Evolutionary conservation across 64 coral and sea anemone genomes (phyloP).

Genomic region (Cladopsammia gracilis): DNA sequence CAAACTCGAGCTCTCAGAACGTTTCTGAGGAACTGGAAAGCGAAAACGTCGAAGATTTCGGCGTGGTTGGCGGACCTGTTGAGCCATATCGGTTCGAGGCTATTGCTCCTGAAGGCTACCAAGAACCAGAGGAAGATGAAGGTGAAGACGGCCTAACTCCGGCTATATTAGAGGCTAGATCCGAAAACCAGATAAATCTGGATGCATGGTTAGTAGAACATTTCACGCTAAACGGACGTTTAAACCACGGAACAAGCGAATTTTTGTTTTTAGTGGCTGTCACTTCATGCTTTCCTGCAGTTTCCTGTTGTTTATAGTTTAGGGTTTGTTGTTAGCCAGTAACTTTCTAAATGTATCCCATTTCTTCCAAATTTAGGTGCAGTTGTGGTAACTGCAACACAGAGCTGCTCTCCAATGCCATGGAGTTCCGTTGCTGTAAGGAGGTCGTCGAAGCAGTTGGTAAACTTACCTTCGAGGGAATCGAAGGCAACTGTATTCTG

Average conservation of each 20-base stretch:
- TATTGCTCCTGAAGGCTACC: background rate
- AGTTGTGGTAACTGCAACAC: too few relatives aligned
- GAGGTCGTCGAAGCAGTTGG: too few relatives aligned
- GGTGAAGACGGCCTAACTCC: slow-evolving; percentile 18
- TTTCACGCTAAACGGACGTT: background rate
- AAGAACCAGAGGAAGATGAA: background rate
- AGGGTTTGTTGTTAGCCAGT: too few relatives aligned
- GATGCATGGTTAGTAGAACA: slow-evolving; percentile 8
- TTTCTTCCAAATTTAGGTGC: too few relatives aligned
- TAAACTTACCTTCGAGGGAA: too few relatives aligned
- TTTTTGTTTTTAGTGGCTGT: too few relatives aligned
- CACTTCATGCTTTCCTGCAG: too few relatives aligned
- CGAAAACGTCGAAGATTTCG: slow-evolving; percentile 41
- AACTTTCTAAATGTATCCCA: too few relatives aligned
- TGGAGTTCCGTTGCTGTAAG: too few relatives aligned
- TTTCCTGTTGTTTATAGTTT: too few relatives aligned
- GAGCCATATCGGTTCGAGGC: slow-evolving; percentile 27
- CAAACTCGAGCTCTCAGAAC: background rate
- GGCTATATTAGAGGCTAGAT: slow-evolving; percentile 9
- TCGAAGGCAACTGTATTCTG: too few relatives aligned
- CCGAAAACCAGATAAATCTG: background rate
- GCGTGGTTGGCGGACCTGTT: slow-evolving; percentile 25
- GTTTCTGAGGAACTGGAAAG: slow-evolving; percentile 3
- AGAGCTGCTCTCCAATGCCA: too few relatives aligned
- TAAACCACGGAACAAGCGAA: background rate